Base-by-base conservation (phyloP, 1,140 invertebrate genomes). In the Drosophila fuyamai region DNA sequence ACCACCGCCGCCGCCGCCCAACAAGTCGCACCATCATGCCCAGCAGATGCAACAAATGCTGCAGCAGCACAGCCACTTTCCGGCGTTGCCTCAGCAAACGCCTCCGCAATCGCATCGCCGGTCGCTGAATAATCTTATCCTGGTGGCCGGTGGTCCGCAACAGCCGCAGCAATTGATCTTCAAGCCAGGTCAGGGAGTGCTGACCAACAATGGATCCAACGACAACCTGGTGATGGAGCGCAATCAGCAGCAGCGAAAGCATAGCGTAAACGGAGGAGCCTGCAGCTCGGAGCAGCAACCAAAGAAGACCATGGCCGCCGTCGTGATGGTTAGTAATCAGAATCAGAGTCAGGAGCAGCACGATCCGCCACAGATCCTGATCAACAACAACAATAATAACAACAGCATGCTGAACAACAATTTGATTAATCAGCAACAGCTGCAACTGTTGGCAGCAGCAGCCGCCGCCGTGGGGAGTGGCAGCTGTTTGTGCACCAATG, bases 1-100 rank as follows among this genome's bases (percentile, higher is more conserved):
- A n/a, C 81, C 75, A 35, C 40, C 36, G 35, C 51, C 53, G 2
- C 80, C 90, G 75, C 66, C 43, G 43, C 82, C 50, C 18, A 44
- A 48, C 35, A 79, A 66, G 54, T 18, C 90, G 62, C 94, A 95
- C 61, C 93, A 94, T 60, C 93, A 90, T 76, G 91, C 73, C 67
- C 82, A 92, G 75, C 92, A 92, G 32, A 81, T 88, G 81, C 81
- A 92, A 65, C 72, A 90, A 72, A 83, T 92, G 61, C 53, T 91
- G 47, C 80, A 88, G 46, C 88, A 91, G 35, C 86, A 91, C 91
- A 93, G 81, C 12, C 90, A 91, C 18, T 93, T 92, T 74, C 94
- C 95, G 61, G 93, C 93, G 13, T 56, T 92, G 53, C 93, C 84
- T 54, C 92, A 92, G 67, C 79, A 91, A 60, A 83, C 79, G 56